These are phyloP conservation scores for Trachelus troglodyta DNA, from an alignment of 2,888 invertebrate species.

Conservation along the genomic window DNA sequence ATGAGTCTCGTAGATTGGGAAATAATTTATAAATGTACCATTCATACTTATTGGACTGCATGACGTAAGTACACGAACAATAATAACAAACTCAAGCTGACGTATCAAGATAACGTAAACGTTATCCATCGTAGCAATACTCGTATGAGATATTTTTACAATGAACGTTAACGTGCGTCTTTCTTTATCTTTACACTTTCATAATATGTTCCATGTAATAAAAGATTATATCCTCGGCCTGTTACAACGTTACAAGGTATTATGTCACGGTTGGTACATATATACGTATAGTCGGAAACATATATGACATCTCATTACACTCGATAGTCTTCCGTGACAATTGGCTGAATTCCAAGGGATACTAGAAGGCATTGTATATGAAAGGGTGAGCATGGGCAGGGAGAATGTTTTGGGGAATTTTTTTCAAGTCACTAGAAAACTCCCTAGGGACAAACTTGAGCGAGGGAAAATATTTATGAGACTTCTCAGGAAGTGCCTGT, in stretches of 20 bases:
- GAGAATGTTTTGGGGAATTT: not conserved
- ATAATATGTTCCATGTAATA: not conserved
- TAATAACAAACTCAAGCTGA: not conserved
- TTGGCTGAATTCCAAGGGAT: not conserved
- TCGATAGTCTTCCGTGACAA: not conserved
- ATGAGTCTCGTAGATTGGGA: not conserved
- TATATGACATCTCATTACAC: not conserved
- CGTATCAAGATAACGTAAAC: not conserved
- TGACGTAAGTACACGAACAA: not conserved
- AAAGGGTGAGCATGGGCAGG: too few species aligned
- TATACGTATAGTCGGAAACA: not conserved
- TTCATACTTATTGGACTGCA: not conserved
- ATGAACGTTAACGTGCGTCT: not conserved
- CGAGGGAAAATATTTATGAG: not conserved
- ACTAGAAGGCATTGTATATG: not conserved
- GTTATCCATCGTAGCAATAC: not conserved
- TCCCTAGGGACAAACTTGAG: not conserved
- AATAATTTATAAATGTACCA: not conserved
- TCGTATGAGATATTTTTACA: not conserved
- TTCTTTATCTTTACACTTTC: not conserved
- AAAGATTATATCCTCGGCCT: not conserved
- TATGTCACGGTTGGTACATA: not conserved
- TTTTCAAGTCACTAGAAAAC: not conserved
- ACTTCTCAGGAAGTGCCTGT: not conserved
- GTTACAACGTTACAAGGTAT: not conserved